phyloP scores from a whole-genome alignment of 2,113 vertebrate genomes.

The Gymnobelideus leadbeateri region DNA sequence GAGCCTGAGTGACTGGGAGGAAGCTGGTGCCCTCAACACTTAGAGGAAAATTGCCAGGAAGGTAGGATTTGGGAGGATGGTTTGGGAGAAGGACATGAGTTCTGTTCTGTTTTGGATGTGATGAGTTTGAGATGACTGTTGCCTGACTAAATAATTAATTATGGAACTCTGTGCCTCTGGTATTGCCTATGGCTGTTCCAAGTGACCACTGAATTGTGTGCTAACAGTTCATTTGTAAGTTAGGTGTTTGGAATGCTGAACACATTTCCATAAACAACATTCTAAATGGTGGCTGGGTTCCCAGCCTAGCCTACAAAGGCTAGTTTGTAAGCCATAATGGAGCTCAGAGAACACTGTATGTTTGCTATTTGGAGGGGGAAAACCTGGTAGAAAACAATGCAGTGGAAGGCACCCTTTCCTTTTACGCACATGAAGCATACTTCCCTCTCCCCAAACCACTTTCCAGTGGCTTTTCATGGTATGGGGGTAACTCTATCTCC shows the following conservation, averaged over 20 bases:
- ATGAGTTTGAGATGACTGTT: too few species aligned
- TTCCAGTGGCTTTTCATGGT: not conserved
- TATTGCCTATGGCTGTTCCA: not conserved
- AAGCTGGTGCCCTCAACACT: not conserved
- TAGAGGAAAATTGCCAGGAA: too few species aligned
- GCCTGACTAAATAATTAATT: too few species aligned
- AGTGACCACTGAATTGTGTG: not conserved
- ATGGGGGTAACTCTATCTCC: too few species aligned
- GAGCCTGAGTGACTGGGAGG: too few species aligned
- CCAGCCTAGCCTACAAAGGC: not conserved
- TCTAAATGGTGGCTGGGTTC: not conserved
- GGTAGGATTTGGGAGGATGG: not conserved
- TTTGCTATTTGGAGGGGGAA: not conserved
- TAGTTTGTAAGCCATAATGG: not conserved
- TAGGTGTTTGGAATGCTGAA: not conserved
- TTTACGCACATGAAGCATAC: not conserved
- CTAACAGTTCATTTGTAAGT: not conserved
- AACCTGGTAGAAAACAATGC: not conserved
- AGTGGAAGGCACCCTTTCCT: not conserved
- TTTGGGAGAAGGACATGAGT: too few species aligned
- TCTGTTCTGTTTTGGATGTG: too few species aligned
- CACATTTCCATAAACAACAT: not conserved
- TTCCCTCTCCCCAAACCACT: not conserved
- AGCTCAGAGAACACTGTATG: not conserved
- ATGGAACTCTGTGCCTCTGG: not conserved